A percentile compares a stretch with the other conserved stretches of the same genome.
Evolutionary conservation across 2,113 vertebrate genomes (phyloP).

Genomic region (Corythornis vintsioides): DNA sequence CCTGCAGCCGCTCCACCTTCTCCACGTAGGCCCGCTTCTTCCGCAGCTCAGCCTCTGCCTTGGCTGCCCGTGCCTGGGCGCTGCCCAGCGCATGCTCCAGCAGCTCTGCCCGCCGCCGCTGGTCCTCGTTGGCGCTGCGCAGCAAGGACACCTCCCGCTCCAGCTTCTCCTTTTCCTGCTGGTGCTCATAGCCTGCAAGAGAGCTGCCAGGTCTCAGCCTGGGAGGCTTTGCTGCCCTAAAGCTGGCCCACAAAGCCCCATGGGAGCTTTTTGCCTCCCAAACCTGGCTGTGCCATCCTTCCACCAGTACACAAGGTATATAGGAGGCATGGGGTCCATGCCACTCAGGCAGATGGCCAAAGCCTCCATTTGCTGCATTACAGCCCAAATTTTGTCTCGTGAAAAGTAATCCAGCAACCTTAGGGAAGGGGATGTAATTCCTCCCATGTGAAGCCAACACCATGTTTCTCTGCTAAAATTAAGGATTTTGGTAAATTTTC

Average conservation of each 20-base stretch:
- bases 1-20: slow-evolving; percentile 94
- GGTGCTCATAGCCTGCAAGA: slow-evolving; percentile 86
- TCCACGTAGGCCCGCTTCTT: slow-evolving; percentile 93
- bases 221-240: fast-evolving
- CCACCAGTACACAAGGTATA: neutral
- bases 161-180: slow-evolving; percentile 87
- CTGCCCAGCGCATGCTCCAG: slow-evolving; percentile 90
- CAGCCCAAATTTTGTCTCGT: neutral
- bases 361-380: neutral
- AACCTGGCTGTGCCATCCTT: neutral
- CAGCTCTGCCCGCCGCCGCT: slow-evolving; percentile 86
- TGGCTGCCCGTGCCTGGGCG: slow-evolving; percentile 83
- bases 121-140: slow-evolving; percentile 86
- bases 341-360: fast-evolving
- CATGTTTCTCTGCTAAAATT: neutral
- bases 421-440: neutral
- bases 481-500: neutral
- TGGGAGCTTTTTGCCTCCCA: fast-evolving
- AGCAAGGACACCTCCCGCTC: slow-evolving; percentile 86
- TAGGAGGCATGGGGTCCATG: neutral
- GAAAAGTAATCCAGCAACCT: neutral
- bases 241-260: fast-evolving
- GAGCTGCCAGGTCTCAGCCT: neutral
- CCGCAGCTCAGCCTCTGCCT: slow-evolving; percentile 89
- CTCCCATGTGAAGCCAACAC: neutral